Evolutionary conservation across 1,140 invertebrate genomes (phyloP).

Genomic region (Neoseiulus cucumeris): DNA sequence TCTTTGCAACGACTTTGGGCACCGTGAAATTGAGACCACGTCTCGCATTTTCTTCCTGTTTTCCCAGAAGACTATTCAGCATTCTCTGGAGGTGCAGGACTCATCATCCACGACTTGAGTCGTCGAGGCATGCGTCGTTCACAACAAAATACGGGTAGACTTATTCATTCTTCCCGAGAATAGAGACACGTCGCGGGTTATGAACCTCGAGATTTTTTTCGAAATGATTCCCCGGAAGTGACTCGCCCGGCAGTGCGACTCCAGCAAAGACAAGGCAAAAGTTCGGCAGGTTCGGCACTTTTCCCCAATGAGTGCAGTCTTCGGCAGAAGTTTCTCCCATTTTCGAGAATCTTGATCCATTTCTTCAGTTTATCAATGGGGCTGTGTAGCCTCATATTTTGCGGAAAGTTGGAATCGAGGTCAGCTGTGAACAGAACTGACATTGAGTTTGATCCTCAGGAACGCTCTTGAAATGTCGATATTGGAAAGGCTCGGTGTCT

Average conservation of each 20-base stretch:
- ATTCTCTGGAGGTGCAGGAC: slow-evolving; percentile 76
- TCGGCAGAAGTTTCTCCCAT: slow-evolving; percentile 74
- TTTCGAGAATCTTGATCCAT: slow-evolving; percentile 92
- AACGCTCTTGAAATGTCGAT: too few species aligned
- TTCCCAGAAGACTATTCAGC: slow-evolving; percentile 80
- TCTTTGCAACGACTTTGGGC: slow-evolving; percentile 77
- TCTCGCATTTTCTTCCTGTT: slow-evolving; percentile 81
- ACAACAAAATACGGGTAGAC: slow-evolving; percentile 70
- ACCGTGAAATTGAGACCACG: slow-evolving; percentile 82
- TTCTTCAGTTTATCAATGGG: slow-evolving; percentile 86
- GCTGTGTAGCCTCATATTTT: slow-evolving; percentile 75
- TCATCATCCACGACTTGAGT: slow-evolving; percentile 74
- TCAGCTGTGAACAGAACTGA: slow-evolving; percentile 82
- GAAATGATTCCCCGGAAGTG: slow-evolving; percentile 74
- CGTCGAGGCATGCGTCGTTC: slow-evolving; percentile 76
- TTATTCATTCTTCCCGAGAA: slow-evolving; percentile 77
- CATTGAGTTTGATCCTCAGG: too few species aligned
- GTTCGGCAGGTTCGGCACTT: slow-evolving; percentile 87
- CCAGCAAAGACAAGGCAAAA: slow-evolving; percentile 86
- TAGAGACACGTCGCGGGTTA: slow-evolving; percentile 79
- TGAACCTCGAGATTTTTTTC: slow-evolving; percentile 79
- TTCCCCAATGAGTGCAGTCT: slow-evolving; percentile 86
- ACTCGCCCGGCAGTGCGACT: slow-evolving; percentile 87
- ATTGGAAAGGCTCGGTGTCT: too few species aligned
- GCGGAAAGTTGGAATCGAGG: slow-evolving; percentile 74